Conservation (phyloP, 2,797 vertebrate species). For the Schizopygopsis pylzovi region DNA sequence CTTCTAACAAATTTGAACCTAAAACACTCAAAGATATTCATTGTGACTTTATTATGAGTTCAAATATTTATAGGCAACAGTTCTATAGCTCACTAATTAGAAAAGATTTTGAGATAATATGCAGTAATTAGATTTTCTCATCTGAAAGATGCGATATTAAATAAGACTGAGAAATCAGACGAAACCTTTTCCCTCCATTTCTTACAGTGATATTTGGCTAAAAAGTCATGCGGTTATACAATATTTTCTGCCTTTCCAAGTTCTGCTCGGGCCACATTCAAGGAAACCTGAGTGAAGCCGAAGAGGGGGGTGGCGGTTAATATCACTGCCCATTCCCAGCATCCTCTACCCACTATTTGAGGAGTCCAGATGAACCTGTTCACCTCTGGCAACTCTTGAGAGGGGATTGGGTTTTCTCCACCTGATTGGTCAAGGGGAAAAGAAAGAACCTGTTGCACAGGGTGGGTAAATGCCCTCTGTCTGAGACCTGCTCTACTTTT, state of each 20-base stretch:
- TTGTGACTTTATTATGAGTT: slow-evolving; percentile 4
- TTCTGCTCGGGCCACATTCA: slow-evolving; percentile 8
- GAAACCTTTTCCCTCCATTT: not conserved
- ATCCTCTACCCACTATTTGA: slow-evolving; percentile 11
- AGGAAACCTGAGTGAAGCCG: slow-evolving; percentile 9
- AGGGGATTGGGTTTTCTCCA: slow-evolving; percentile 4
- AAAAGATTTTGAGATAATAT: slow-evolving; percentile 13
- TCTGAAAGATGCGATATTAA: not conserved
- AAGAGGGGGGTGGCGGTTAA: not conserved
- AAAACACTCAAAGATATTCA: slow-evolving; percentile 21
- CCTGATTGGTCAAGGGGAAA: slow-evolving; percentile 33
- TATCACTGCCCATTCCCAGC: slow-evolving; percentile 16
- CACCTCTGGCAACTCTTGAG: slow-evolving; percentile 39
- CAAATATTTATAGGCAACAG: slow-evolving; percentile 22
- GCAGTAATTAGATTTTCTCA: not conserved
- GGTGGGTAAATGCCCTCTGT: not conserved
- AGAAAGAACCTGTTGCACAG: not conserved
- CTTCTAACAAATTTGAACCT: slow-evolving; percentile 2
- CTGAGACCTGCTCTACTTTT: slow-evolving; percentile 24
- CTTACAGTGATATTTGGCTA: slow-evolving; percentile 10
- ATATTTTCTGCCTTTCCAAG: slow-evolving; percentile 9
- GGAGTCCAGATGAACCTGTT: slow-evolving; percentile 46
- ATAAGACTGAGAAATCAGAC: not conserved
- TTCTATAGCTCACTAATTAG: not conserved
- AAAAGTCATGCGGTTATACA: slow-evolving; percentile 17